Base-by-base conservation (phyloP, 2,888 invertebrate species). In the Acronicta alni region DNA sequence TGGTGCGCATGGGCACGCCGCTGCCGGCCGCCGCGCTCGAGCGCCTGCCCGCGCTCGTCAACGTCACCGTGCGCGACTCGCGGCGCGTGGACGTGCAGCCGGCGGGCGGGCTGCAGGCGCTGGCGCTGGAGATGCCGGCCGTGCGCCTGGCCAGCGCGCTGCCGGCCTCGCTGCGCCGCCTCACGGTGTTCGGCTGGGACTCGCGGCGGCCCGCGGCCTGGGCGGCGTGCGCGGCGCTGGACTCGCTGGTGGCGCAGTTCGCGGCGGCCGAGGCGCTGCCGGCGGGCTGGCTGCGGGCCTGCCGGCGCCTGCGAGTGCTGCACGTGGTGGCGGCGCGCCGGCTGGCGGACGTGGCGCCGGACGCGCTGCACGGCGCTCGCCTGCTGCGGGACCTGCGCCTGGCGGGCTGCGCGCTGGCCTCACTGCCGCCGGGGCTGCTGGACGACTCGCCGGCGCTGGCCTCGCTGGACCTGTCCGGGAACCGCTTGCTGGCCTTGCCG, bases 401-500 rank as follows among this genome's bases (percentile, higher is more conserved):
- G 59, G 4, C 45, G n/a, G 7, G 32, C 17, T 72, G 66, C 58
- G 55, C 32, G 44, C 51, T 39, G 45, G 55, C 17, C 42, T 23
- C 46, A 41, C 72, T 86, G 57, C 83, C 83, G 16, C 3, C 12
- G 17, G 68, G 44, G 12, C 68, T 85, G 41, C 67, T 84, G 20
- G 65, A 69, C 44, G 57, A 68, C 61, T 64, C 77, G 38, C 38
- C 18, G 5, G 12, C 37, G 0, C 76, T 81, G 35, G n/a, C 0
- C 4, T 1, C 9, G 7, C 75, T 84, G 15, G 73, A 77, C 47
- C 53, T 85, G 15, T 64, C 74, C 3, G 15, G 56, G 10, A 86
- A 86, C 58, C 5, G 12, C 0, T 73, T 87, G 3, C 23, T 8
- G 6, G n/a, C 18, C 4, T 58, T 87, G 9, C 81, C 83, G 14